Percentiles rank a stretch among this genome's conserved stretches.
Conservation (phyloP, 2,797 vertebrate species). For the Garrulus glandarius region DNA sequence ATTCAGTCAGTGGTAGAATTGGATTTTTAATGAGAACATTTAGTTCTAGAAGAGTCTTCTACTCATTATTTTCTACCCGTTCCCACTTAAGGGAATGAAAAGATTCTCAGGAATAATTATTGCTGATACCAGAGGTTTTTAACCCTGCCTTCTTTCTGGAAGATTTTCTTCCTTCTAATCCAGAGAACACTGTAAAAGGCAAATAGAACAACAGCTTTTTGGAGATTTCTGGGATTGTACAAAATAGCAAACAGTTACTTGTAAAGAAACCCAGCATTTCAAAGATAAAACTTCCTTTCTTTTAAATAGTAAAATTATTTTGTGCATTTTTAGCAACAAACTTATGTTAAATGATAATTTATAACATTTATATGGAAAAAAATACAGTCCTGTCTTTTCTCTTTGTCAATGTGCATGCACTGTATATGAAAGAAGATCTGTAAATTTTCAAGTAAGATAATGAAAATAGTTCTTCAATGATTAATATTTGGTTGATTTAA, state of each 20-base stretch:
- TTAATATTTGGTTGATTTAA: not conserved
- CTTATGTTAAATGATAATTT: not conserved
- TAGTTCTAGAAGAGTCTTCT: not conserved
- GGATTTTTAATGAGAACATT: not conserved
- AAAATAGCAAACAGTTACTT: not conserved
- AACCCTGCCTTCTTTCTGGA: not conserved
- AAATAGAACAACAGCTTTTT: not conserved
- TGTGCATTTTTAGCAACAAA: not conserved
- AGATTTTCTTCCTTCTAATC: not conserved
- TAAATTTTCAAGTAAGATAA: not conserved
- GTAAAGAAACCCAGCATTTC: not conserved
- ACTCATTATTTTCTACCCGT: not conserved
- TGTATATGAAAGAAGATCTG: not conserved
- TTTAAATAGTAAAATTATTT: not conserved
- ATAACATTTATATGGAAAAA: not conserved
- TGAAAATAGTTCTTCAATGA: not conserved
- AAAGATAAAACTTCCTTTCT: not conserved
- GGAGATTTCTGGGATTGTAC: not conserved
- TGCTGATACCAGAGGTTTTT: not conserved
- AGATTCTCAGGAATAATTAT: not conserved
- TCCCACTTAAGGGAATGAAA: not conserved
- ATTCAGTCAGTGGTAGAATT: not conserved
- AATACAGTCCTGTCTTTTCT: not conserved
- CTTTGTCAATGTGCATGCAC: not conserved
- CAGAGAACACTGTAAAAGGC: not conserved